Base-by-base conservation (phyloP, 1,140 invertebrate genomes). In the Hyposmocoma kahamanoa region DNA sequence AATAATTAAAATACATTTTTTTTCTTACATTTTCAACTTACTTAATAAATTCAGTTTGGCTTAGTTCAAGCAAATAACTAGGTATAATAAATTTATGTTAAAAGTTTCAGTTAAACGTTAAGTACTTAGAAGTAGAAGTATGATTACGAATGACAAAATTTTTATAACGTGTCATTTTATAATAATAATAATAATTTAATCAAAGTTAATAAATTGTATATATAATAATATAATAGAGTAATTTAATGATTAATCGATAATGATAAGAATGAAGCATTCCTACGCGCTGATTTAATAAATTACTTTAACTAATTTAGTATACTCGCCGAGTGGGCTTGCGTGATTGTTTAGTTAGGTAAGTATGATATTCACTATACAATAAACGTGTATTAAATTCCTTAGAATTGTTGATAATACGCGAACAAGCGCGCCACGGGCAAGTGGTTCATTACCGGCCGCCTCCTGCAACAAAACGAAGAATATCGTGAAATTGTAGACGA, bases 181-280 rank as follows among this genome's bases (percentile, higher is more conserved):
- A 79, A 83, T 85, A 78, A 79, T 81, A 78, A 84, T 85, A 85
- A 87, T 86, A 79, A 86, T 86, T 81, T 82, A 83, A 86, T 86
- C 74, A 87, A 86, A 86, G 74, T 79, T 86, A 86, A 86, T 86
- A 86, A 86, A 85, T 84, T 84, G 81, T 86, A 87, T 84, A 76
- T 81, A 81, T 84, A 82, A 84, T 84, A 79, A 84, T 84, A 82
- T 85, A 86, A 84, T 87, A 86, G 84, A 86, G 72, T 87, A 87
- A 84, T 87, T 86, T 84, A 87, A 87, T 84, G 83, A 86, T 87
- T 87, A 86, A 86, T 83, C 72, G 71, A 78, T 87, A 86, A 87
- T 87, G 83, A 87, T 87, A 86, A 86, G 77, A 87, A 87, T 86
- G 86, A 87, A 87, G 86, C 86, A 80, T 86, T 81, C 72, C 86